phyloP scores from a whole-genome alignment of 2,113 vertebrate species.

The Microtus montanus region DNA sequence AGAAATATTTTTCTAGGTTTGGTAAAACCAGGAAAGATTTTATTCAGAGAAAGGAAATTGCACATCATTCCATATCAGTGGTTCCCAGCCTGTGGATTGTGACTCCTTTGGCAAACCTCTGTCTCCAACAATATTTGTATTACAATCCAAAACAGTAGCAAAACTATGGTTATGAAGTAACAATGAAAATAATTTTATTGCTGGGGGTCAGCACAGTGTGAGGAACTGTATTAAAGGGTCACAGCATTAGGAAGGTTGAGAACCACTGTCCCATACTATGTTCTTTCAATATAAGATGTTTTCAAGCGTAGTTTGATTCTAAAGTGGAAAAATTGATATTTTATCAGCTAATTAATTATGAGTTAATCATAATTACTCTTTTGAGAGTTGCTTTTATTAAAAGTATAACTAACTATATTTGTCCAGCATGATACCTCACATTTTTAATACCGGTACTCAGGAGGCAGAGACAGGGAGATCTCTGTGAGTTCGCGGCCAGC shows the following conservation, averaged over 20 bases:
- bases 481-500: not conserved
- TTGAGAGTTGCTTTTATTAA: not conserved
- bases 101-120: no score
- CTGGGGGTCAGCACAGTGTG: no score
- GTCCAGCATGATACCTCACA: not conserved
- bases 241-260: no score
- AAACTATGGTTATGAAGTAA: no score
- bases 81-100: no score
- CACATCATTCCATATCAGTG: no score
- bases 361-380: not conserved
- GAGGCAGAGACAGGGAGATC: not conserved
- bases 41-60: not conserved
- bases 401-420: not conserved
- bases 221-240: no score
- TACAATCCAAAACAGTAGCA: no score
- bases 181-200: no score
- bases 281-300: not conserved
- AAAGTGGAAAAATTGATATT: not conserved
- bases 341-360: not conserved
- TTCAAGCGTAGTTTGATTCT: not conserved
- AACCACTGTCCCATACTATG: not conserved
- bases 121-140: no score
- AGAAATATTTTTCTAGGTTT: not conserved
- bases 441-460: not conserved
- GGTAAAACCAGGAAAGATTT: not conserved